A percentile compares a stretch with the other conserved stretches of the same genome.
Conservation (phyloP, 1,140 invertebrate species). For the Telenomus remus region DNA sequence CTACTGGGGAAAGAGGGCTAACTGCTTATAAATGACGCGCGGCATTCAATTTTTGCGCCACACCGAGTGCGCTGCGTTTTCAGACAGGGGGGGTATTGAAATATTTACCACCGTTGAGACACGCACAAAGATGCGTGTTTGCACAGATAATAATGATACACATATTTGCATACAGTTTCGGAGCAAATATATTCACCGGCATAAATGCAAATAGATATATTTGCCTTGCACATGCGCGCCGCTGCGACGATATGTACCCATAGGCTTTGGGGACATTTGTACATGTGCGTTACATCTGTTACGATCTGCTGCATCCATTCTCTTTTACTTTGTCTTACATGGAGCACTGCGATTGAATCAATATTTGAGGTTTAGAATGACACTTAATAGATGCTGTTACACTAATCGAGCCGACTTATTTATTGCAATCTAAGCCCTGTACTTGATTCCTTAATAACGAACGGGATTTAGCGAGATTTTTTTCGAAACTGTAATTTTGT, state of each 20-base stretch:
- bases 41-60: constrained; percentile 26
- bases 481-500: background rate
- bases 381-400: background rate
- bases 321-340: constrained; percentile 22
- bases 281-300: constrained; percentile 42
- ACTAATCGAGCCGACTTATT: background rate
- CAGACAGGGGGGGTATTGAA: constrained; percentile 36
- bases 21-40: constrained; percentile 28
- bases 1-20: background rate
- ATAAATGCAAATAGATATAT: constrained; percentile 44
- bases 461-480: too few relatives aligned
- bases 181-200: constrained; percentile 43
- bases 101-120: constrained; percentile 40
- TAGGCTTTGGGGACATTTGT: constrained; percentile 24
- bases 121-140: constrained; percentile 41
- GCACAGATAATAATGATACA: constrained; percentile 43
- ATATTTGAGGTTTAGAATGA: background rate
- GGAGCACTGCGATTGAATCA: constrained; percentile 3
- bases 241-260: constrained; percentile 22
- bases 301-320: background rate
- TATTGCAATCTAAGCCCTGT: background rate
- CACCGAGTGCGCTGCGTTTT: constrained; percentile 3
- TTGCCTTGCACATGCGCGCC: constrained; percentile 20
- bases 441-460: too few relatives aligned
- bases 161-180: constrained; percentile 44